A percentile compares a stretch with the other conserved stretches of the same genome.
Conservation (phyloP, 2,113 vertebrate species). For the Caranx ignobilis region DNA sequence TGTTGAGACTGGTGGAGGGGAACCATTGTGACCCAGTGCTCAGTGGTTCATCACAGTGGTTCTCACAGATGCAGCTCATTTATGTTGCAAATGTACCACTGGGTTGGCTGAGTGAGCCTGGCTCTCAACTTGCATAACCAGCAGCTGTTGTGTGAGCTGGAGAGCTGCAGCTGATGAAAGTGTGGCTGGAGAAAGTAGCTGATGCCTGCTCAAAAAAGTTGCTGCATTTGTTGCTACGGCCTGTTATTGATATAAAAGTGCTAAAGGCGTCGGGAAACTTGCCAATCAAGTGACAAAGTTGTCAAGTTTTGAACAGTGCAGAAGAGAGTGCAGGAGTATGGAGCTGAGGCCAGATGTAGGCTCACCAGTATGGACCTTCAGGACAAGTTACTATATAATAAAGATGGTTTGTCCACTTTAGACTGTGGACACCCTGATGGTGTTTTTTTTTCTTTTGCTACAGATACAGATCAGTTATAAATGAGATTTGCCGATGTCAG, state of each 20-base stretch:
- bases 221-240: slow-evolving; percentile 8
- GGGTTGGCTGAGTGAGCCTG: slow-evolving; percentile 25
- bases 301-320: neutral
- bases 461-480: too few species aligned
- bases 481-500: too few species aligned
- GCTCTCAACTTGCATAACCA: slow-evolving; percentile 36
- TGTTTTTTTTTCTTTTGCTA: too few species aligned
- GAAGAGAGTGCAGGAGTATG: neutral
- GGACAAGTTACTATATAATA: neutral
- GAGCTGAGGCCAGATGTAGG: neutral
- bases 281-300: neutral
- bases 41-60: slow-evolving; percentile 12
- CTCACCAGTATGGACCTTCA: neutral
- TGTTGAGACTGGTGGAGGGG: neutral
- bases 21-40: neutral
- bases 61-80: slow-evolving; percentile 20
- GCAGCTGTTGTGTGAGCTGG: slow-evolving; percentile 37
- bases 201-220: slow-evolving; percentile 20
- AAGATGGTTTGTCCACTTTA: neutral
- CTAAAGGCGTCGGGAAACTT: slow-evolving; percentile 15
- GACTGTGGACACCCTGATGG: too few species aligned
- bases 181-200: slow-evolving; percentile 21
- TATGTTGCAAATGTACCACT: slow-evolving; percentile 6
- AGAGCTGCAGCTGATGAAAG: slow-evolving; percentile 31
- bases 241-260: neutral